These are phyloP conservation scores for Prosopocoilus inquinatus DNA, from an alignment of 2,888 invertebrate genomes.

Conservation along the genomic window DNA sequence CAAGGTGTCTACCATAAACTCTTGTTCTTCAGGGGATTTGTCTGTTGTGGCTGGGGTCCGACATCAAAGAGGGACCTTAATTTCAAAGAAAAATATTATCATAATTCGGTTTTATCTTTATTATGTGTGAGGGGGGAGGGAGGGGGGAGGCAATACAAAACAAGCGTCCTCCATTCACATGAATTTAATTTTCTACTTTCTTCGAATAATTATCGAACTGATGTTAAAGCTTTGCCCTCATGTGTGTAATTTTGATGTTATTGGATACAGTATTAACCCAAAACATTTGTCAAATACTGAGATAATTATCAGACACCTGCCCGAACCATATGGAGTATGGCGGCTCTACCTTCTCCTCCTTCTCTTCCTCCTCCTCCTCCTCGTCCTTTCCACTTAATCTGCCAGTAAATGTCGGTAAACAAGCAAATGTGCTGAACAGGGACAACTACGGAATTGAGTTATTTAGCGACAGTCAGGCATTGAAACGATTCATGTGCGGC, in stretches of 20 bases:
- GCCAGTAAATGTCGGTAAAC: not conserved
- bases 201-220: too few species aligned
- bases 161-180: too few species aligned
- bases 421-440: constrained; percentile 5
- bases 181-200: too few species aligned
- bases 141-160: too few species aligned
- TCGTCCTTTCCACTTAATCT: not conserved
- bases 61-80: not conserved
- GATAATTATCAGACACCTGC: constrained; percentile 22
- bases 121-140: too few species aligned
- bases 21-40: constrained; percentile 27
- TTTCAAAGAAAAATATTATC: too few species aligned
- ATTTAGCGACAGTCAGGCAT: constrained; percentile 26
- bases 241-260: too few species aligned
- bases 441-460: constrained; percentile 31
- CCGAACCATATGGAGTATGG: constrained; percentile 23
- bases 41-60: constrained; percentile 8
- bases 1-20: constrained; percentile 47
- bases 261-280: constrained; percentile 3
- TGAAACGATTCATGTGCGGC: constrained; percentile 30
- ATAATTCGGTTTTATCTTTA: too few species aligned
- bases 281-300: constrained; percentile 18
- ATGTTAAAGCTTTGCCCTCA: too few species aligned
- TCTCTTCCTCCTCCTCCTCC: too few species aligned
- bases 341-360: too few species aligned